Conservation (phyloP, 2,888 invertebrate genomes). For the Anoplius nigerrimus region DNA sequence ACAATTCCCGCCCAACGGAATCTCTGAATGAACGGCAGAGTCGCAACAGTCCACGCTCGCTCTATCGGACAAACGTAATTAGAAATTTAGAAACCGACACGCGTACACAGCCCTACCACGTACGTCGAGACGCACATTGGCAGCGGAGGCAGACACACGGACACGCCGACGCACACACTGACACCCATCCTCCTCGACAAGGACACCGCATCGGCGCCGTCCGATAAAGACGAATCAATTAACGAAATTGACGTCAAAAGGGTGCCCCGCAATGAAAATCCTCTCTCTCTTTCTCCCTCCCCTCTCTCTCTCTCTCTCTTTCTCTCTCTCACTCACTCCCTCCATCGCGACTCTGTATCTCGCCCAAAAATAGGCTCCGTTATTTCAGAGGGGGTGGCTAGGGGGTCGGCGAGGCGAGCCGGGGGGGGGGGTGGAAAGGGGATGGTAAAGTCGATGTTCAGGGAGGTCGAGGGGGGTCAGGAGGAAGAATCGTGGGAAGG, state of each 20-base stretch:
- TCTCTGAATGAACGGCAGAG: no score
- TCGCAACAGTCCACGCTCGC: no score
- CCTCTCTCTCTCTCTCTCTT: no score
- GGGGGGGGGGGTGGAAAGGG: constrained; percentile 23
- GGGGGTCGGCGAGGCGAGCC: constrained; percentile 10
- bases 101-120: neutral
- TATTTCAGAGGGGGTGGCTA: constrained; percentile 37
- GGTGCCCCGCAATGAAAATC: constrained; percentile 17
- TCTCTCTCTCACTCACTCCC: no score
- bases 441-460: constrained; percentile 28
- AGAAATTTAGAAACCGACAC: neutral
- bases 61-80: no score
- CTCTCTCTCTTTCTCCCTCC: constrained; percentile 28
- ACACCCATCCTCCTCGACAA: neutral
- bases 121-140: neutral
- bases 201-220: constrained; percentile 12
- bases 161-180: neutral
- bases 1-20: no score
- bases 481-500: constrained; percentile 29
- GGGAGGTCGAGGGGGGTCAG: constrained; percentile 19
- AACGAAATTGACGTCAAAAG: constrained; percentile 51
- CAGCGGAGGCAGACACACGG: neutral
- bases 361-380: constrained; percentile 50
- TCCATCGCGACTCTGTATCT: neutral
- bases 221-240: constrained; percentile 45